phyloP scores from a whole-genome alignment of 2,797 vertebrate species.

The Rhynchonycteris naso region DNA sequence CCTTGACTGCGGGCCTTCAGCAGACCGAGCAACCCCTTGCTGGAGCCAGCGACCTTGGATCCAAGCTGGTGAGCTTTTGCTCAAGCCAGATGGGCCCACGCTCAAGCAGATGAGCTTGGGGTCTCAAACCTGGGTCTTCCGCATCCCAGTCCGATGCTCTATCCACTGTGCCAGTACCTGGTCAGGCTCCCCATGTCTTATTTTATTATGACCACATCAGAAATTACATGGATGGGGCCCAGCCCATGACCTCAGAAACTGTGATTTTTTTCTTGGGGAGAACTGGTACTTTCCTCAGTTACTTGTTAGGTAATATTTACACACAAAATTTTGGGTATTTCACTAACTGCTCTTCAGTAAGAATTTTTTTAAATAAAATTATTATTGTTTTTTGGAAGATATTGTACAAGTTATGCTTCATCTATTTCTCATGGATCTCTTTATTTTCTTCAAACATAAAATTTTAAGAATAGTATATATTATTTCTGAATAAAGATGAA shows the following conservation, averaged over 20 bases:
- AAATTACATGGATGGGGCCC: constrained; percentile 4
- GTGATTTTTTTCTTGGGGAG: constrained; percentile 15
- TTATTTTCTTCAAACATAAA: constrained; percentile 17
- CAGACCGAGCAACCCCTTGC: too few species aligned
- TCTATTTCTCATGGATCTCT: constrained; percentile 25
- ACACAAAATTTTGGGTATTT: neutral
- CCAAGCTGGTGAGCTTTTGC: too few species aligned
- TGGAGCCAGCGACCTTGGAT: too few species aligned
- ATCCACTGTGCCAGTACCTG: too few species aligned
- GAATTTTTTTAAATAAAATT: neutral
- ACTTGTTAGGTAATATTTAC: constrained; percentile 47
- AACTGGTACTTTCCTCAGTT: constrained; percentile 54
- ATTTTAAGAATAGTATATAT: neutral
- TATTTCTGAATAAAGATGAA: neutral
- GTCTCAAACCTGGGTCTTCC: too few species aligned
- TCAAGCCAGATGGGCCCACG: too few species aligned
- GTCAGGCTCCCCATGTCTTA: constrained; percentile 16
- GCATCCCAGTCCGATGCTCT: too few species aligned
- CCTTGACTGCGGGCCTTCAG: too few species aligned
- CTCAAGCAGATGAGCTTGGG: too few species aligned
- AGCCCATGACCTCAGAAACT: neutral
- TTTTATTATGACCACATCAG: neutral
- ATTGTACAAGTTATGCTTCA: neutral
- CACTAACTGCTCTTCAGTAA: neutral
- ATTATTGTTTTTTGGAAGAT: neutral